Evolutionary conservation across 2,113 vertebrate species (phyloP), one percentile per base, ranked within the genome.

Genomic region (Tupaia chinensis): DNA sequence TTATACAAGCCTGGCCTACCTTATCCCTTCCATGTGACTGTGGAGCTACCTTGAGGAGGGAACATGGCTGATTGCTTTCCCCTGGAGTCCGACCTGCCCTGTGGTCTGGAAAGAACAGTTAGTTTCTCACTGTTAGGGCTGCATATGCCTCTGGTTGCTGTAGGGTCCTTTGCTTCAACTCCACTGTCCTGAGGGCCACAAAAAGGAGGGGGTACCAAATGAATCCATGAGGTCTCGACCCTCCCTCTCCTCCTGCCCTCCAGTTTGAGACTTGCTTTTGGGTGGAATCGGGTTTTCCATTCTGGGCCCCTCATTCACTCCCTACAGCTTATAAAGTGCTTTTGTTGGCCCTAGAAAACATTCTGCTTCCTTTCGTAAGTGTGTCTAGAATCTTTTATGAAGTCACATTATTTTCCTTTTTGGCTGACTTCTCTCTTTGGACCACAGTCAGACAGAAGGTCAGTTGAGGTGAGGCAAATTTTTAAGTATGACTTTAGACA

Each of bases 401-500:
- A 98, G 95, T 98, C 96, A 97, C 98, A 95, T 96, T 29, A 93
- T 93, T 98, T 97, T 97, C 63, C 13, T 93, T 68, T n/a, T 93
- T 96, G 80, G 70, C 93, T 84, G 32, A 96, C 89, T 85, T 97
- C 96, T 95, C 94, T 79, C 0, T 96, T 97, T 98, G 98, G 96
- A 95, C 87, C 92, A 0, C 0, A 0, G 69, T 93, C 95, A 60
- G 94, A 88, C 65, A 83, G 91, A 69, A 96, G 98, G 96, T 98
- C 96, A 96, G 89, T 56, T 97, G 96, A 98, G 98, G 98, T 79
- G 89, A 97, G 74, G 0, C 56, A 15, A 27, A 15, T 94, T 94
- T 94, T 93, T 96, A 1, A 32, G 89, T 94, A 13, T 2, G 2
- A 74, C 73, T 89, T 96, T 95, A 81, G 95, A 97, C 70, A 32